Evolutionary conservation across 2,113 vertebrate genomes (phyloP), one percentile per base, ranked within the genome.

Genomic region (Poecile atricapillus): DNA sequence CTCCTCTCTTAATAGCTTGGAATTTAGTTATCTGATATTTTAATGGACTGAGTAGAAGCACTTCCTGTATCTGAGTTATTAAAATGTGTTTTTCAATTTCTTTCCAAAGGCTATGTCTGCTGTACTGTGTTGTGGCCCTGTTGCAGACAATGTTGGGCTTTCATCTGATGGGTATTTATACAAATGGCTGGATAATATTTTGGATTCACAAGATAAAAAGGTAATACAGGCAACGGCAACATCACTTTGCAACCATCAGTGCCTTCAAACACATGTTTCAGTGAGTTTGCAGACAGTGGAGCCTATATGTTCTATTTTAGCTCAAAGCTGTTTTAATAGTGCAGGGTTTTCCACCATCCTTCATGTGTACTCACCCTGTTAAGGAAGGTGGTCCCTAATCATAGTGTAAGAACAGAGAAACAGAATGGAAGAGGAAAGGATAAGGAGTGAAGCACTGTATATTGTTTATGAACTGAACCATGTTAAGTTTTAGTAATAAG

Each of bases 111-210:
- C 99, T 89, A 99, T 99, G 99, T 99, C 99, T 95, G 99, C 99
- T 68, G 99, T 99, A 60, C 97, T 99, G 59, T 99, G 99, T 95
- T 99, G 99, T 95, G 99, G 99, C 75, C 99, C 99, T 65, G 99
- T 99, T 89, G 99, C 99, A 91, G 99, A 99, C 97, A 99, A 99
- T 4, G 99, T 99, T 2, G 99, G 99, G 56, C 98, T 99, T 35
- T 99, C 99, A 58, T 99, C 99, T 70, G 99, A 99, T 95, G 99
- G 99, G 84, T 99, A 99, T 98, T 98, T 99, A 81, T 99, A 99
- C 98, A 99, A 99, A 97, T 99, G 99, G 99, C 96, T 99, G 89
- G 99, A 99, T 98, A 99, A 99, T 97, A 99, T 99, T 97, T 98
- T 99, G 98, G 99, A 99, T 97, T 99, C 99, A 78, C 98, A 99